Conservation (phyloP, 2,888 invertebrate species). For the Elegia similella region DNA sequence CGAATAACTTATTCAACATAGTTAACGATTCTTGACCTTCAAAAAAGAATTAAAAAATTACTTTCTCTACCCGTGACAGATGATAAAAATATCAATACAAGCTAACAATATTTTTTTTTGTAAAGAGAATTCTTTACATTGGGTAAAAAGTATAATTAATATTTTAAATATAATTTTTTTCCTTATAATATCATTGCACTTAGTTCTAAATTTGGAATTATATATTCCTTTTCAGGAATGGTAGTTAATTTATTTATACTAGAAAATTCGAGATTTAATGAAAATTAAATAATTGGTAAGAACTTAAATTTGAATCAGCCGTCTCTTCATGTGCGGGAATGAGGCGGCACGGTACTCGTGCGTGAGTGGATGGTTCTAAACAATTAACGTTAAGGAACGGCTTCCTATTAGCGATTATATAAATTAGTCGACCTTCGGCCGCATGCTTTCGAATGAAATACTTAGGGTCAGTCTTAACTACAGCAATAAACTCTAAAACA, state of each 20-base stretch:
- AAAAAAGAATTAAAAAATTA: slow-evolving; percentile 26
- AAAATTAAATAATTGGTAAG: slow-evolving; percentile 31
- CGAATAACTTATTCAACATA: slow-evolving; percentile 40
- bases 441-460: slow-evolving; percentile 59
- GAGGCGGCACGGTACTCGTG: background rate
- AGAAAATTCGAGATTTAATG: slow-evolving; percentile 70
- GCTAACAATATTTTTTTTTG: slow-evolving; percentile 20
- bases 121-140: slow-evolving; percentile 7
- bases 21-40: slow-evolving; percentile 20
- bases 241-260: slow-evolving; percentile 66
- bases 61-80: slow-evolving; percentile 33
- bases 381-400: slow-evolving; percentile 13
- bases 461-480: slow-evolving; percentile 79
- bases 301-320: slow-evolving; percentile 14
- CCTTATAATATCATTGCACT: slow-evolving; percentile 74
- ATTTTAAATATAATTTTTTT: slow-evolving; percentile 53
- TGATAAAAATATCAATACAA: slow-evolving; percentile 20
- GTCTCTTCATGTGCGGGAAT: slow-evolving; percentile 23
- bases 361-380: background rate
- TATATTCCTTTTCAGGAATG: slow-evolving; percentile 67
- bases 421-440: slow-evolving; percentile 45
- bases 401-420: slow-evolving; percentile 4
- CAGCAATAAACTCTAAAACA: slow-evolving; percentile 74
- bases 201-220: slow-evolving; percentile 73
- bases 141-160: slow-evolving; percentile 31